Evolutionary conservation across 1,140 invertebrate genomes (phyloP), one percentile per base, ranked within the genome.

Genomic region (Macrobrachium nipponense): DNA sequence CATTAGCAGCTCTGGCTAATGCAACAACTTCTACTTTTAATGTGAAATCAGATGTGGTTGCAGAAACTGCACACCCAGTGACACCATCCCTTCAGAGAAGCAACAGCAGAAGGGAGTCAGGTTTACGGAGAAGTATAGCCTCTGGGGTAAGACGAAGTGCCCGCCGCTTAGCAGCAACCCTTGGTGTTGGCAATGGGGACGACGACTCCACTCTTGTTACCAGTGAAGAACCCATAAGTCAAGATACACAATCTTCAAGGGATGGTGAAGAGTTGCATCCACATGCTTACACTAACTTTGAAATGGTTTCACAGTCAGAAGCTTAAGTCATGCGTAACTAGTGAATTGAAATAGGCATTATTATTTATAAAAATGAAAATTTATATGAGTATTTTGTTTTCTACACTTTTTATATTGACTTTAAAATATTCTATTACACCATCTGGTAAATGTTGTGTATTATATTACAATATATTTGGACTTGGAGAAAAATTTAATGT

Each of bases 91-190:
- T 58, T 12, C 36, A 58, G 11, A 68, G 61, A 43, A 64, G 44
- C 17, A 66, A 66, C 43, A 80, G 83, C 44, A n/a, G 82, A 12
- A 78, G 84, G 23, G 58, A 80, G 18, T 81, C 83, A 12, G 79
- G 83, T n/a, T 68, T 88, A n/a, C 58, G 87, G 18, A 66, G 79
- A 11, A 88, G 87, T 20, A 64, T 86, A 20, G 75, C 80, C 14
- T 86, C 83, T 18, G 87, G 81, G 6, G 76, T 86, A 15, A 73
- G 87, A 20, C 36, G 87, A 18, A 88, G 87, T 72, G 78, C 81
- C 23, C 27, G 87, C 8, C 72, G 87, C 43, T 43, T 86, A 15
- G 84, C 84, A 27, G 84, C 78, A n/a, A 80, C 77, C 11, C 51
- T 86, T 3, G 84, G 84, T 17, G 70, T 86, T n/a, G 76, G 76